Conservation (phyloP, 2,797 vertebrate species). For the Poeciliopsis infans region DNA sequence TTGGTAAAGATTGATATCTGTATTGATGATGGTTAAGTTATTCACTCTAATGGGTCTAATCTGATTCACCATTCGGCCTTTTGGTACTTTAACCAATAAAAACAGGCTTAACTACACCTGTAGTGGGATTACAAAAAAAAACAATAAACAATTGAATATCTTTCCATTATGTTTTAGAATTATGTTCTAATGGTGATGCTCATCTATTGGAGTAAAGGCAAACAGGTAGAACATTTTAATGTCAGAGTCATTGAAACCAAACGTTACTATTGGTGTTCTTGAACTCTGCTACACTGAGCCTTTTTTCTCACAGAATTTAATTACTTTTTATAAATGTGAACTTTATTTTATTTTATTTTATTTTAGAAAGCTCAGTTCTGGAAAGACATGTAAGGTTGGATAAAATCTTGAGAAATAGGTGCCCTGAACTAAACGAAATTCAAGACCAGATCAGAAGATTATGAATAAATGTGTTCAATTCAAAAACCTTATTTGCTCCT, state of each 20-base stretch:
- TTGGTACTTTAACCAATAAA: slow-evolving; percentile 1
- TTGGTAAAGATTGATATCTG: slow-evolving; percentile 44
- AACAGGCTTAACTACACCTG: background rate
- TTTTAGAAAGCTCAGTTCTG: background rate
- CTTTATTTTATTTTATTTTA: background rate
- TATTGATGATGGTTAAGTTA: slow-evolving; percentile 48
- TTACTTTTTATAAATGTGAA: background rate
- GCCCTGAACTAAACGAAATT: background rate
- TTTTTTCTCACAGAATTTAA: background rate
- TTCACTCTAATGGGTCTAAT: slow-evolving; percentile 8
- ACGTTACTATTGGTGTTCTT: background rate
- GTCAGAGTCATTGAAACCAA: background rate
- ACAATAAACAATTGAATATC: background rate
- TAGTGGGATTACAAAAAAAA: background rate
- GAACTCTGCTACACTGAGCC: background rate
- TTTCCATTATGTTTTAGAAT: background rate
- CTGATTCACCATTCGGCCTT: background rate
- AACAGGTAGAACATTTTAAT: background rate
- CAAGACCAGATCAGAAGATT: background rate
- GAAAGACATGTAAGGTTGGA: background rate
- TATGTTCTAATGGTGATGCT: background rate
- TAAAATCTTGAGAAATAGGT: background rate
- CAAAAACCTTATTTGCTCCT: too few species aligned
- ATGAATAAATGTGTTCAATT: too few species aligned
- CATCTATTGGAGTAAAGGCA: background rate